Conservation (phyloP, 2,797 vertebrate genomes). For the Peromyscus eremicus region DNA sequence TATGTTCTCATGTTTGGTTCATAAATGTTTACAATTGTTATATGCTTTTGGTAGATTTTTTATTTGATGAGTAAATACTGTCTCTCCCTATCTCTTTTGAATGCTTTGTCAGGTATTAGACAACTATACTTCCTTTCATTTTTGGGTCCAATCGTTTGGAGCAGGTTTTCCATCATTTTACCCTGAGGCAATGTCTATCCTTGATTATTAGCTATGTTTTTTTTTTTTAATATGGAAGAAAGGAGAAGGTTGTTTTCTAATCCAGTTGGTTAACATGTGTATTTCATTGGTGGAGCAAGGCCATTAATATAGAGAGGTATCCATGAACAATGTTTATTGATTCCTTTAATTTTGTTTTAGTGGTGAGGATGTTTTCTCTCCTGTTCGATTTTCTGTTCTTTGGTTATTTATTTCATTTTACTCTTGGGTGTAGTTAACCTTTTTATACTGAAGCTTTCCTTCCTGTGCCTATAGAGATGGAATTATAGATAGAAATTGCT, state of each 20-base stretch:
- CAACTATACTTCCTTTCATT: not conserved
- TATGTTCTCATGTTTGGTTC: not conserved
- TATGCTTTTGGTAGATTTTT: not conserved
- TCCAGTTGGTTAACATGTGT: not conserved
- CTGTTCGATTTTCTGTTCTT: not conserved
- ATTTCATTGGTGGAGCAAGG: not conserved
- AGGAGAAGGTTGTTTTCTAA: not conserved
- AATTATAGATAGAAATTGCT: not conserved
- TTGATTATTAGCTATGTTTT: not conserved
- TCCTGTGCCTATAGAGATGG: not conserved
- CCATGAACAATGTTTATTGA: not conserved
- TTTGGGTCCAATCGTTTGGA: not conserved
- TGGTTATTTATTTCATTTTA: not conserved
- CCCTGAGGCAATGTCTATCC: not conserved
- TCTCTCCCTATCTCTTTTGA: not conserved
- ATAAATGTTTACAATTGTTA: not conserved
- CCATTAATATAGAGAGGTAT: not conserved
- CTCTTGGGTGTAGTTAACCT: not conserved
- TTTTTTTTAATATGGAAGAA: not conserved
- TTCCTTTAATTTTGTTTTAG: not conserved
- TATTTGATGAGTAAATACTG: not conserved
- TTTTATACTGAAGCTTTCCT: not conserved
- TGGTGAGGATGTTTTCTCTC: not conserved
- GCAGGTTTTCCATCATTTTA: not conserved
- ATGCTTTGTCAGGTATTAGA: not conserved